Evolutionary conservation across 2,888 invertebrate species (phyloP), one percentile per base, ranked within the genome.

Genomic region (Epistrophe eligans): DNA sequence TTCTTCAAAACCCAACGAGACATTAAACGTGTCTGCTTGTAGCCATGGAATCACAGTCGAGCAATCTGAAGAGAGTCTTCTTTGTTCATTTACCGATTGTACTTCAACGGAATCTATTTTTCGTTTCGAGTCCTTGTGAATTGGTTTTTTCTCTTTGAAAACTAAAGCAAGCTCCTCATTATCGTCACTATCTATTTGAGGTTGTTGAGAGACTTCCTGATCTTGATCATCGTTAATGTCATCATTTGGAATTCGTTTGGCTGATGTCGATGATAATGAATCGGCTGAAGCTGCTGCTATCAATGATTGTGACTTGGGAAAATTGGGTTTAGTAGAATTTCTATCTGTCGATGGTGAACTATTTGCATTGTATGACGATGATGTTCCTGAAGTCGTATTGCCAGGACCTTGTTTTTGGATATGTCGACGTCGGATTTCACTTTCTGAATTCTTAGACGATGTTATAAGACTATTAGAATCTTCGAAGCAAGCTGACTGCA

Each of bases 1-100:
- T 5, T 92, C 90, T 84, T 95, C 95, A 4, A 93, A 92, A 84
- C 95, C 95, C 43, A 97, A 92, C 0, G 95, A 95, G 3, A 94
- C 93, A 91, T 96, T 97, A 84, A 95, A 94, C 57, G 94, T 92
- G 0, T 94, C 93, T 15, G 95, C 95, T 89, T 93, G 93, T 7
- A 95, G 91, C n/a, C 92, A 92, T 11, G 94, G 93, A 8, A 92
- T 89, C 60, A 94, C 92, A 85, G 93, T 93, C 89, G 94, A 94
- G 89, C 94, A 95, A 90, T 92, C 92, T 88, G 91, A 90, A 13
- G 89, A 64, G 3, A 89, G 89, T 6, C 89, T 88, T 7, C 84
- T 88, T 15, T 90, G 89, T 4, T 89, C 85, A 52, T 89, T 88
- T 8, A 85, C 76, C 15, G 89, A 88, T 19, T 60, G 72, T 4